Evolutionary conservation across 1,140 invertebrate species (phyloP).

Genomic region (Aradophagus sp.): DNA sequence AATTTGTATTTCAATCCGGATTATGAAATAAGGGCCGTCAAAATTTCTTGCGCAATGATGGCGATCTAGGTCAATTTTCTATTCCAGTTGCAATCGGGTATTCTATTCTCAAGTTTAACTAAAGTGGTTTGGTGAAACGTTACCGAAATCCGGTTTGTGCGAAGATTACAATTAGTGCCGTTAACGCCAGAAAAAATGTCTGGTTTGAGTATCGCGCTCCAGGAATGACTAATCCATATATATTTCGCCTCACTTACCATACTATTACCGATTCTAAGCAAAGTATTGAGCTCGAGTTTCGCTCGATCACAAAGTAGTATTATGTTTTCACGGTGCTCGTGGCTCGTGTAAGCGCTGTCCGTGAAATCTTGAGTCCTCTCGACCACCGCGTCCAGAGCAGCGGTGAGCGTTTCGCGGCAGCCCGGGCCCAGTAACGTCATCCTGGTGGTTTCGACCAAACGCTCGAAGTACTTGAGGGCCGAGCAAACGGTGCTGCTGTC

Average conservation of each 20-base stretch:
- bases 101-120: too few relatives aligned
- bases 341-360: conserved; percentile 97
- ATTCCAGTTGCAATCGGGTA: too few relatives aligned
- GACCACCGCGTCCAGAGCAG: conserved; percentile 90
- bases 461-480: conserved; percentile 87
- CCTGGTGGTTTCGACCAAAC: conserved; percentile 88
- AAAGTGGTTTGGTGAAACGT: too few relatives aligned
- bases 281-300: conserved; percentile 89
- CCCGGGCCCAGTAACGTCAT: conserved; percentile 78
- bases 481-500: conserved; percentile 85
- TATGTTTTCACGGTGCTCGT: conserved; percentile 97
- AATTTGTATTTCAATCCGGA: too few relatives aligned
- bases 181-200: too few relatives aligned
- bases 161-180: too few relatives aligned
- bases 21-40: too few relatives aligned
- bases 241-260: conserved; percentile 79
- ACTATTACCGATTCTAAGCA: conserved; percentile 88
- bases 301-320: conserved; percentile 91
- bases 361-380: conserved; percentile 99
- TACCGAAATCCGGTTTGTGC: too few relatives aligned
- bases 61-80: too few relatives aligned
- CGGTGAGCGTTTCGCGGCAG: conserved; percentile 84
- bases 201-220: too few relatives aligned
- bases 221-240: neutral
- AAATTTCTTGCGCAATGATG: too few relatives aligned